Evolutionary conservation across 2,888 invertebrate genomes (phyloP).

Genomic region (Brenthis daphne): DNA sequence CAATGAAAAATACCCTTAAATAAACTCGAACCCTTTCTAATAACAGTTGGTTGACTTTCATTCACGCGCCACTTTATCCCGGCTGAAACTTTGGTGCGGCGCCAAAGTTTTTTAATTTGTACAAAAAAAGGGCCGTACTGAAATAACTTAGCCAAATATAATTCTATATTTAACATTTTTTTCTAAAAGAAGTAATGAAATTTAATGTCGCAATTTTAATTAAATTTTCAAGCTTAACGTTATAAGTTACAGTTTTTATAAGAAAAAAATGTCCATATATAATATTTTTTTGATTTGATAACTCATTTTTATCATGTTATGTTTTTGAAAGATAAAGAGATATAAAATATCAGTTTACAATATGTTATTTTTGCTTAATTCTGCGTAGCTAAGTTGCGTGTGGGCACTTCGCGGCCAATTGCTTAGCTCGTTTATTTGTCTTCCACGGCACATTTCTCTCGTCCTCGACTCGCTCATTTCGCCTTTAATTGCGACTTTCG

Average conservation of each 20-base stretch:
- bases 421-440: conserved; percentile 57
- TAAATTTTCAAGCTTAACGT: no score
- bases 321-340: background rate
- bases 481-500: conserved; percentile 65
- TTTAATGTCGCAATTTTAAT: background rate
- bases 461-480: conserved; percentile 49
- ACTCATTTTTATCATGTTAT: background rate
- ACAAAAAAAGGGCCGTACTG: conserved; percentile 25
- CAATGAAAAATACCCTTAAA: conserved; percentile 27
- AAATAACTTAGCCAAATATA: conserved; percentile 1
- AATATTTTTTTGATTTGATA: no score
- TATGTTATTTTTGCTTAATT: conserved; percentile 44
- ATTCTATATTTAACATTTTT: background rate
- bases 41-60: conserved; percentile 47
- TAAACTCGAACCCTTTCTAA: conserved; percentile 44
- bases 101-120: conserved; percentile 35
- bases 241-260: no score
- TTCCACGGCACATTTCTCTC: conserved; percentile 57
- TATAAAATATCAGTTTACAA: conserved; percentile 5
- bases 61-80: conserved; percentile 40
- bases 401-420: conserved; percentile 66
- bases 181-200: background rate
- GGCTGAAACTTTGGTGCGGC: conserved; percentile 36
- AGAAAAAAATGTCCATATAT: no score
- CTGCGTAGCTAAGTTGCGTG: conserved; percentile 58